Conservation (phyloP, 2,797 vertebrate genomes). For the Coccyzus lansbergi region DNA sequence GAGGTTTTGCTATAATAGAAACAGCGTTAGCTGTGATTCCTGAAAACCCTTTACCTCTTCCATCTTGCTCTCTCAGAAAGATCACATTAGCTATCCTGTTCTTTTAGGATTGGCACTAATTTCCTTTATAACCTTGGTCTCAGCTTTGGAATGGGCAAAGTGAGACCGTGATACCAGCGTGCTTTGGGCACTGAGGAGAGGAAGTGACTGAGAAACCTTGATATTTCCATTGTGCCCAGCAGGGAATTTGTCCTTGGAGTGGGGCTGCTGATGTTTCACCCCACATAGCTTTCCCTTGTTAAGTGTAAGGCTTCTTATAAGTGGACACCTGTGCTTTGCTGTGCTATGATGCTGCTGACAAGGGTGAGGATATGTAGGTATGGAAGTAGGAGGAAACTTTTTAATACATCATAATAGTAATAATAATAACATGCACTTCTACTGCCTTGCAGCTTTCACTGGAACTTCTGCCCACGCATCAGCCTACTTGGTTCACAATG, state of each 20-base stretch:
- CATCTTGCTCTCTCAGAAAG: neutral
- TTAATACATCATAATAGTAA: slow-evolving; percentile 75
- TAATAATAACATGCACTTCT: slow-evolving; percentile 71
- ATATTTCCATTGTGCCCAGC: neutral
- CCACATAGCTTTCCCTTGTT: neutral
- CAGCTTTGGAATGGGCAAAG: neutral
- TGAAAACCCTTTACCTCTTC: neutral
- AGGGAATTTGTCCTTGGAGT: neutral
- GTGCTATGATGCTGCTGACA: neutral
- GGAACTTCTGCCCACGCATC: slow-evolving; percentile 76
- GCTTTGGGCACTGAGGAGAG: neutral
- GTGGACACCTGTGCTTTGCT: slow-evolving; percentile 20
- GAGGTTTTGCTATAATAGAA: neutral
- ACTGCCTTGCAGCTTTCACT: slow-evolving; percentile 67
- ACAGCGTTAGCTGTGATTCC: neutral
- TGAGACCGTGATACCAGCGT: neutral
- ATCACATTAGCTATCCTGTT: neutral
- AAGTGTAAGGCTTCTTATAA: slow-evolving; percentile 8
- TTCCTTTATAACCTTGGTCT: neutral
- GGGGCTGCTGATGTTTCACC: neutral
- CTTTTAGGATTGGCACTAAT: neutral
- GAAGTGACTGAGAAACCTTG: neutral
- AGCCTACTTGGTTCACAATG: slow-evolving; percentile 76
- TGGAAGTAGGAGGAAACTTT: slow-evolving; percentile 76
- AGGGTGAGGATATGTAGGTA: slow-evolving; percentile 38